Conservation (phyloP, 2,113 vertebrate genomes). For the Leiothrix lutea region DNA sequence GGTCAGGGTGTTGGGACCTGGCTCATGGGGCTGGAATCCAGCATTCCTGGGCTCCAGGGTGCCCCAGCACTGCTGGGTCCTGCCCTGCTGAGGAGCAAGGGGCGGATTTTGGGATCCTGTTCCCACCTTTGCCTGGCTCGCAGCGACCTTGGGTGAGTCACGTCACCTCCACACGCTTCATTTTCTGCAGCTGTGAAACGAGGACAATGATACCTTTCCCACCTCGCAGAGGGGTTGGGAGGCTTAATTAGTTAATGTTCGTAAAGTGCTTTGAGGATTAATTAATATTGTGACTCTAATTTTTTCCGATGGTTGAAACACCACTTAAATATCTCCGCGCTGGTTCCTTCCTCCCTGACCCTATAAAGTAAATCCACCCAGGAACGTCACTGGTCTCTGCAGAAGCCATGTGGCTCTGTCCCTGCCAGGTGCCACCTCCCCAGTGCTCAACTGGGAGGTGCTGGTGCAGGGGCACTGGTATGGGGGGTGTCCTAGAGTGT, state of each 20-base stretch:
- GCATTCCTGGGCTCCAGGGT: neutral
- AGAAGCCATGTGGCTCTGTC: neutral
- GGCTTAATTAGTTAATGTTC: conserved; percentile 64
- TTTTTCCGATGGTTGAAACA: conserved; percentile 21
- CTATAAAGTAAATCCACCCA: neutral
- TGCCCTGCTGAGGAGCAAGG: fast-evolving
- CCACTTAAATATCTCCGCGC: neutral
- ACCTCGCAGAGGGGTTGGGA: conserved; percentile 22
- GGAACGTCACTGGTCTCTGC: neutral
- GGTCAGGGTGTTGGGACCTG: neutral
- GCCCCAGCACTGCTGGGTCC: neutral
- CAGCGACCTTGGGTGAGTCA: neutral
- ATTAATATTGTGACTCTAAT: conserved; percentile 60
- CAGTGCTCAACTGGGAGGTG: neutral
- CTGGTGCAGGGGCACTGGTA: neutral
- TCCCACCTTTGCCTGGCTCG: fast-evolving
- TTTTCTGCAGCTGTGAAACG: neutral
- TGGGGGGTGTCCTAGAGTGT: fast-evolving
- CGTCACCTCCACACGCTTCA: fast-evolving
- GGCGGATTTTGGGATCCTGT: neutral
- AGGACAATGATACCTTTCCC: conserved; percentile 36
- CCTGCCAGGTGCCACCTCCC: neutral
- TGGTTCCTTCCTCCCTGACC: neutral
- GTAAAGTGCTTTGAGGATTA: conserved; percentile 67
- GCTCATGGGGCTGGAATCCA: neutral